Conservation (phyloP, 1,140 invertebrate species). For the Drosophila baimaii region DNA sequence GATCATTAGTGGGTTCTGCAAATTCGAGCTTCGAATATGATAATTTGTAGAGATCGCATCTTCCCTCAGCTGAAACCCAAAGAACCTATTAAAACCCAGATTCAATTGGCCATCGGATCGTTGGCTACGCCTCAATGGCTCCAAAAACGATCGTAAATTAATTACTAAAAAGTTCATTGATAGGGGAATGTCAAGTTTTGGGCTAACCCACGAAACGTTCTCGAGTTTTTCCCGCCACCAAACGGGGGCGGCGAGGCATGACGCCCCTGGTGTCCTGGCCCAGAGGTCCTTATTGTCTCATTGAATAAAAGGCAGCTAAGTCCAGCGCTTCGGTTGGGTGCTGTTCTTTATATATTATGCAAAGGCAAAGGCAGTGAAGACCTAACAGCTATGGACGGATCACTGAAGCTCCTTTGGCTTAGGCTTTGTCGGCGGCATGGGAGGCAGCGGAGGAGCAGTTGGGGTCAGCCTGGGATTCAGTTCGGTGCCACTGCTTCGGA, state of each 20-base stretch:
- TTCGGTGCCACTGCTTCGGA: not conserved
- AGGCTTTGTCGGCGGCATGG: conserved; percentile 24
- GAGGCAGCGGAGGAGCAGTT: not conserved
- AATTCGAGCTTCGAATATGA: too few relatives aligned
- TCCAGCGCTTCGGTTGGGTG: conserved; percentile 36
- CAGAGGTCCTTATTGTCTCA: conserved; percentile 16
- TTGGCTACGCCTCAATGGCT: conserved; percentile 48
- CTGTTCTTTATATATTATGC: conserved; percentile 45
- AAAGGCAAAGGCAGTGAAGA: too few relatives aligned
- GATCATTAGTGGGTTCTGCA: not conserved
- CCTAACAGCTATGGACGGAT: conserved; percentile 37
- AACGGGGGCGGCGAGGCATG: conserved; percentile 33
- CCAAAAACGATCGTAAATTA: conserved; percentile 65
- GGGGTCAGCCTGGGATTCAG: not conserved
- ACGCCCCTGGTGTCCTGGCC: conserved; percentile 34
- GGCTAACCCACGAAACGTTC: conserved; percentile 38
- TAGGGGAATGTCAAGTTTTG: conserved; percentile 42
- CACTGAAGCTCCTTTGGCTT: conserved; percentile 6
- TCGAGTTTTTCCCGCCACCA: conserved; percentile 12
- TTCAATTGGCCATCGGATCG: conserved; percentile 51
- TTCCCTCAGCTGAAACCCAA: not conserved
- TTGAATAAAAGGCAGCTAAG: conserved; percentile 48
- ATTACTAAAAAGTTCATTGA: conserved; percentile 66
- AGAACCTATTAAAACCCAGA: conserved; percentile 5
- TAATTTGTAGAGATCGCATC: not conserved